Evolutionary conservation across 2,888 invertebrate genomes (phyloP).

Genomic region (Euspilapteryx auroguttella): DNA sequence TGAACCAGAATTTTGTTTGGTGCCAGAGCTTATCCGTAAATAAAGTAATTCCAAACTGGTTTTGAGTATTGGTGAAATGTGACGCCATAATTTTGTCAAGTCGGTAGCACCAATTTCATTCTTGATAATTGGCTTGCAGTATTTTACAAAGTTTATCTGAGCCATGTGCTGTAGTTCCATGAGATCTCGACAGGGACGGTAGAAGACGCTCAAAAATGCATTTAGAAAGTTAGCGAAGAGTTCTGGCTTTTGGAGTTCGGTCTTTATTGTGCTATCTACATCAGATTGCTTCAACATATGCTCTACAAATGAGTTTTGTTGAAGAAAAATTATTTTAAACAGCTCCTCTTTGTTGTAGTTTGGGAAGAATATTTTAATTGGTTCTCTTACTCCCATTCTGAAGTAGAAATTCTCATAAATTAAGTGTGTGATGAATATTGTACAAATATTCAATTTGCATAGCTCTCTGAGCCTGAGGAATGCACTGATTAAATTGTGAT

Average conservation of each 20-base stretch:
- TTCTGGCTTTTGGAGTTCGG: conserved; percentile 38
- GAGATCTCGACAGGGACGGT: conserved; percentile 81
- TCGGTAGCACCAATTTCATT: conserved; percentile 67
- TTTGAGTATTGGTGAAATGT: conserved; percentile 76
- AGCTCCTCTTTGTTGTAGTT: conserved; percentile 79
- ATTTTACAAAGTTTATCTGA: conserved; percentile 72
- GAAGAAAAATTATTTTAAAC: conserved; percentile 42
- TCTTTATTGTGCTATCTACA: conserved; percentile 19
- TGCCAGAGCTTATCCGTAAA: conserved; percentile 57
- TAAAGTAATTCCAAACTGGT: conserved; percentile 77
- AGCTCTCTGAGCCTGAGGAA: conserved; percentile 76
- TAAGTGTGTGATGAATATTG: conserved; percentile 76
- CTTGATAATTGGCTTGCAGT: conserved; percentile 75
- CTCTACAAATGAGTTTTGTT: conserved; percentile 28
- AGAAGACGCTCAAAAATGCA: conserved; percentile 82
- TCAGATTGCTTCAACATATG: conserved; percentile 24
- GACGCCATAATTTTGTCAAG: conserved; percentile 74
- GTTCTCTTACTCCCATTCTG: conserved; percentile 70
- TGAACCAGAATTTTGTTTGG: conserved; percentile 18
- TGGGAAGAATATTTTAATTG: conserved; percentile 74
- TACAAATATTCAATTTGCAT: conserved; percentile 69
- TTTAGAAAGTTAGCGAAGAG: conserved; percentile 81
- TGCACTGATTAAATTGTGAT: conserved; percentile 70
- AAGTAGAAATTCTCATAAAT: conserved; percentile 79
- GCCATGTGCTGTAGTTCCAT: conserved; percentile 83